A percentile compares a stretch with the other conserved stretches of the same genome.
phyloP scores from a whole-genome alignment of 2,113 vertebrate species.

The Macquaria australasica region DNA sequence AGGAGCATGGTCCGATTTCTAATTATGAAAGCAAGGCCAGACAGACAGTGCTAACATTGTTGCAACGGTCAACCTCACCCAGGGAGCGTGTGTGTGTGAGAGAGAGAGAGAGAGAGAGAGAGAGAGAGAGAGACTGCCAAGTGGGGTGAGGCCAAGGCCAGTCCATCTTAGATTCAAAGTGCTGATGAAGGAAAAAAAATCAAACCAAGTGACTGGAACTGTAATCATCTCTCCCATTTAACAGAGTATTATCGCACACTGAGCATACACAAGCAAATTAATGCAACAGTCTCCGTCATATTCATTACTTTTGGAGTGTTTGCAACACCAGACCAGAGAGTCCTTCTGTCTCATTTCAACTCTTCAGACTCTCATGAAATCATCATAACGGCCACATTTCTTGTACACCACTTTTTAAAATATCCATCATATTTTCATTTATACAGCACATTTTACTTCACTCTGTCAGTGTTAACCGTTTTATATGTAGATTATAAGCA shows the following conservation, averaged over 20 bases:
- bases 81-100: constrained; percentile 2
- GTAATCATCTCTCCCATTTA: constrained; percentile 45
- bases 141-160: constrained; percentile 30
- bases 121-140: constrained; percentile 15
- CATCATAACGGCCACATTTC: background rate
- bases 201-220: constrained; percentile 46
- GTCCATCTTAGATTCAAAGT: constrained; percentile 43
- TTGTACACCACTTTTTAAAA: background rate
- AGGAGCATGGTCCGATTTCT: constrained; percentile 75
- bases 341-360: background rate
- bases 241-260: constrained; percentile 37
- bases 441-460: background rate
- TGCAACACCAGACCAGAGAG: background rate
- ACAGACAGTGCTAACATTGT: constrained; percentile 77
- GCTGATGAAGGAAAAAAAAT: constrained; percentile 46
- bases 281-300: constrained; percentile 7
- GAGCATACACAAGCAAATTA: constrained; percentile 32
- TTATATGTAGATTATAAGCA: background rate
- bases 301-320: background rate
- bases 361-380: constrained; percentile 6
- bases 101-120: constrained; percentile 2
- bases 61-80: constrained; percentile 65
- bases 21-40: constrained; percentile 71
- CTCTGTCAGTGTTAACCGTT: background rate
- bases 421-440: background rate